Evolutionary conservation across 1,140 invertebrate species (phyloP).

Genomic region (Drosophila elegans): DNA sequence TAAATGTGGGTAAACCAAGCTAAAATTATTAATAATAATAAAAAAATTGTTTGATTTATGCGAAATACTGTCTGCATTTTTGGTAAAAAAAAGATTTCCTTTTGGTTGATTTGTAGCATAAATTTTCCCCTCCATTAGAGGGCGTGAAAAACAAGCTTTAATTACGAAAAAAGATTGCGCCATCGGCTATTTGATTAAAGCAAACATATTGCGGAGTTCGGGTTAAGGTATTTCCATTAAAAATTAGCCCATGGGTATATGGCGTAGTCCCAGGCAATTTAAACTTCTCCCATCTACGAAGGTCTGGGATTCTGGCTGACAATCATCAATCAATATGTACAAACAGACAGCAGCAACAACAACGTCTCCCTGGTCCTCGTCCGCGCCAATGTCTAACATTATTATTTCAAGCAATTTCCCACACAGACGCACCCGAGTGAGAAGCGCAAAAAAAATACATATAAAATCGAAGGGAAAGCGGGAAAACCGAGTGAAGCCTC

Average conservation of each 20-base stretch:
- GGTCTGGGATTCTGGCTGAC: conserved; percentile 55
- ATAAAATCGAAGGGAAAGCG: conserved; percentile 1
- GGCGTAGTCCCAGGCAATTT: conserved; percentile 59
- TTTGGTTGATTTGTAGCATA: conserved; percentile 15
- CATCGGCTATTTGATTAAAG: conserved; percentile 57
- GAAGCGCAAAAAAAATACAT: conserved; percentile 13
- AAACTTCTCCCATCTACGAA: conserved; percentile 62
- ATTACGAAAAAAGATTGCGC: conserved; percentile 16
- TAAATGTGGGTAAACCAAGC: background rate
- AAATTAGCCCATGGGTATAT: conserved; percentile 65
- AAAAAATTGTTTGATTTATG: conserved; percentile 30
- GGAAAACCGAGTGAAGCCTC: conserved; percentile 21
- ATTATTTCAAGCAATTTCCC: conserved; percentile 81
- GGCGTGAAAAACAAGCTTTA: conserved; percentile 20
- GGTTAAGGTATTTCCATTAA: conserved; percentile 72
- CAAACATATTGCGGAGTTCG: conserved; percentile 57
- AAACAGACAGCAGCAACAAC: conserved; percentile 40
- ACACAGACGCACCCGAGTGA: conserved; percentile 55
- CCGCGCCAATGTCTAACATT: conserved; percentile 61
- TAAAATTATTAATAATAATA: conserved; percentile 16
- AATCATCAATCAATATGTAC: conserved; percentile 79
- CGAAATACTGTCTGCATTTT: conserved; percentile 9
- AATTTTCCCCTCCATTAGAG: conserved; percentile 27
- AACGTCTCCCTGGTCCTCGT: conserved; percentile 2
- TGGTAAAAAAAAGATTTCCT: background rate